These are phyloP conservation scores for Euthynnus affinis DNA, from an alignment of 2,797 vertebrate genomes.

Conservation along the genomic window DNA sequence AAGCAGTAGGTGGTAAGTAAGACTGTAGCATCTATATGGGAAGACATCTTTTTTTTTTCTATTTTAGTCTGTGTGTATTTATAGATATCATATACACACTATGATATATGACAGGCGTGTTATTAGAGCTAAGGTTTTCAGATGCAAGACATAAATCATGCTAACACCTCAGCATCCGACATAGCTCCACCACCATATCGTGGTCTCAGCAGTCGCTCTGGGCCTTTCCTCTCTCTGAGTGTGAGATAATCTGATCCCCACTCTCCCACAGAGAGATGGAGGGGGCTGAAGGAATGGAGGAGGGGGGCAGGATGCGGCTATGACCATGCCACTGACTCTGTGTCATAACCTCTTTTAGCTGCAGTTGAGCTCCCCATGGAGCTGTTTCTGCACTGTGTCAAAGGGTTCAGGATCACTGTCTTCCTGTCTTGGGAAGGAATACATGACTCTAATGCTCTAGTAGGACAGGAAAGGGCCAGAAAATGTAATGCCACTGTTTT, in stretches of 20 bases:
- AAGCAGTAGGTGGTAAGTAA: slow-evolving; percentile 34
- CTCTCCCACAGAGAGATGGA: slow-evolving; percentile 62
- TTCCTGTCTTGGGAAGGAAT: slow-evolving; percentile 57
- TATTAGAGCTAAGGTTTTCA: slow-evolving; percentile 45
- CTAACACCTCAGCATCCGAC: slow-evolving; percentile 46
- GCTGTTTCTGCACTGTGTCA: slow-evolving; percentile 60
- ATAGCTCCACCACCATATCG: slow-evolving; percentile 29
- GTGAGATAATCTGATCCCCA: slow-evolving; percentile 74
- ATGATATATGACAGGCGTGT: slow-evolving; percentile 15
- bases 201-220: slow-evolving; percentile 56
- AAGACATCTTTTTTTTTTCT: slow-evolving; percentile 27
- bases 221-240: slow-evolving; percentile 58
- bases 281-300: background rate
- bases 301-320: slow-evolving; percentile 7
- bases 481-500: slow-evolving; percentile 2
- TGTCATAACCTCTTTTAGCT: slow-evolving; percentile 79
- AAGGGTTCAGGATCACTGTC: slow-evolving; percentile 66
- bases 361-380: slow-evolving; percentile 59
- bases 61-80: slow-evolving; percentile 11
- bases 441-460: background rate
- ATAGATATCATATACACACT: slow-evolving; percentile 11
- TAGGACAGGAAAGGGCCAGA: slow-evolving; percentile 1
- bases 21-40: slow-evolving; percentile 17
- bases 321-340: slow-evolving; percentile 60
- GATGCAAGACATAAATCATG: slow-evolving; percentile 58